A percentile compares a stretch with the other conserved stretches of the same genome.
Evolutionary conservation across 1,140 invertebrate genomes (phyloP).

Genomic region (Chironomus striatipennis): DNA sequence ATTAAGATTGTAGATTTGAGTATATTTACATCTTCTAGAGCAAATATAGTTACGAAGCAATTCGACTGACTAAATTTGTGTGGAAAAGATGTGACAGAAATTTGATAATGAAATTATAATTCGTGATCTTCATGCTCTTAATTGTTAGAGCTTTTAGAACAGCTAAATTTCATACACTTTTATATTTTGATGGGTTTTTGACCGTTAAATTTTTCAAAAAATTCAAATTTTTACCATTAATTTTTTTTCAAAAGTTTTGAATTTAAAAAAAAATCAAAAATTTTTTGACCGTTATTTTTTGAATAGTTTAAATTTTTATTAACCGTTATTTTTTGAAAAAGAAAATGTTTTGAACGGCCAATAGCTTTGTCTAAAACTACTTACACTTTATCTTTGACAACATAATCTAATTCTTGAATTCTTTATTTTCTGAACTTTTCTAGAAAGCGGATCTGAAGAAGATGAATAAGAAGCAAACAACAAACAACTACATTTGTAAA

Average conservation of each 20-base stretch:
- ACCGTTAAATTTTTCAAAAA: background rate
- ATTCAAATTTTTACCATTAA: too few species aligned
- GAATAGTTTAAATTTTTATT: too few species aligned
- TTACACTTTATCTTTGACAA: too few species aligned
- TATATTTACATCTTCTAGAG: background rate
- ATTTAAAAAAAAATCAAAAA: too few species aligned
- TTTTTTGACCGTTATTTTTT: too few species aligned
- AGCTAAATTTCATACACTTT: background rate
- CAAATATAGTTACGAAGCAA: background rate
- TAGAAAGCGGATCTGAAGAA: slow-evolving; percentile 15
- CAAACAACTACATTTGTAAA: background rate
- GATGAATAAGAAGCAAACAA: slow-evolving; percentile 2
- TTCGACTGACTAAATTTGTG: background rate
- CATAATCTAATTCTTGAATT: too few species aligned
- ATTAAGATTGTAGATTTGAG: too few species aligned
- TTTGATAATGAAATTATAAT: background rate
- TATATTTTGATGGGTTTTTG: background rate
- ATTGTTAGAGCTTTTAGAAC: background rate
- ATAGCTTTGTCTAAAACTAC: too few species aligned
- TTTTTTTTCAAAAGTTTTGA: too few species aligned
- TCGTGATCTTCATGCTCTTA: background rate
- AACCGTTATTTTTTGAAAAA: too few species aligned
- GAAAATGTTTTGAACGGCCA: too few species aligned
- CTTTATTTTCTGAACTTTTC: background rate
- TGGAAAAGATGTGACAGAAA: background rate